A percentile compares a stretch with the other conserved stretches of the same genome.
phyloP scores from a whole-genome alignment of 2,113 vertebrate species.

The Ictidomys tridecemlineatus region DNA sequence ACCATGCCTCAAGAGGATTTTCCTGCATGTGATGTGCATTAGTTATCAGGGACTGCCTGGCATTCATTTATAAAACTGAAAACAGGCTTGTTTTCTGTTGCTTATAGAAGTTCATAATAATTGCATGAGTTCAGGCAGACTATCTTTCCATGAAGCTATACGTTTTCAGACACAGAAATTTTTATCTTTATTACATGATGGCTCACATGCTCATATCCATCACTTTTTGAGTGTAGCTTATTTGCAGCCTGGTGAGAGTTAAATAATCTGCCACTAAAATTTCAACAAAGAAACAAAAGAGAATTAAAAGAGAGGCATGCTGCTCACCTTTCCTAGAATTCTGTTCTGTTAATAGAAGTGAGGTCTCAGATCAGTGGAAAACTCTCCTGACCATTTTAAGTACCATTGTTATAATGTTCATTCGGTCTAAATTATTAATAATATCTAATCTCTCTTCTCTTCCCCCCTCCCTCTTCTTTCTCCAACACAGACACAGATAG shows the following conservation, averaged over 20 bases:
- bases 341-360: conserved; percentile 48
- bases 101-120: conserved; percentile 66
- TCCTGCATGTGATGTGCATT: conserved; percentile 46
- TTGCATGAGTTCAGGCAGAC: conserved; percentile 14
- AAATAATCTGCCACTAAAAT: conserved; percentile 45
- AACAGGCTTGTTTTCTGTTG: conserved; percentile 59
- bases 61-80: conserved; percentile 71
- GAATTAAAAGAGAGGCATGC: conserved; percentile 47
- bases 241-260: conserved; percentile 65
- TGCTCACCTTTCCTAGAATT: conserved; percentile 25
- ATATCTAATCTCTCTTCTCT: background rate
- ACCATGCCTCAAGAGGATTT: conserved; percentile 61
- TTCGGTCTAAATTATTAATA: conserved; percentile 18
- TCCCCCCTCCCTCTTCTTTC: background rate
- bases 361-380: conserved; percentile 13
- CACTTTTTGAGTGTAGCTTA: conserved; percentile 65
- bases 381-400: background rate
- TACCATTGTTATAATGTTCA: background rate
- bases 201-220: conserved; percentile 55
- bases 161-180: conserved; percentile 53
- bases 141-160: conserved; percentile 53
- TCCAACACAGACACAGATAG: no score
- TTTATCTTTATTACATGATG: conserved; percentile 68
- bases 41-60: conserved; percentile 64
- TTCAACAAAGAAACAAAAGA: conserved; percentile 43